Conservation (phyloP, 2,888 invertebrate genomes). For the Crioceris asparagi region DNA sequence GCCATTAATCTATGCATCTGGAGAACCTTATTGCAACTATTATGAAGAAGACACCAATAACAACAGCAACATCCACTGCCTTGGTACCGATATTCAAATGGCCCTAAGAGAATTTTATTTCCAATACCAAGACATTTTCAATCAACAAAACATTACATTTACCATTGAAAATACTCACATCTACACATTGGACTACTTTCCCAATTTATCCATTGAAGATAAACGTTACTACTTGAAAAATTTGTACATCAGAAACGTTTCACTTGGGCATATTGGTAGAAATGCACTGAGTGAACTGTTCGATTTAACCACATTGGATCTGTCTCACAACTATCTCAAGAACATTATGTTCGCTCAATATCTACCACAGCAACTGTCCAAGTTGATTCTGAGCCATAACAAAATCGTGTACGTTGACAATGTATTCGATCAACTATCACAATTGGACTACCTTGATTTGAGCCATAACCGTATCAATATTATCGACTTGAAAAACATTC, state of each 20-base stretch:
- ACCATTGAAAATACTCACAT: slow-evolving; percentile 3
- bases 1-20: too few species aligned
- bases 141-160: too few species aligned
- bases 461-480: slow-evolving; percentile 9
- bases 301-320: slow-evolving; percentile 2
- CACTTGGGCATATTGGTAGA: slow-evolving; percentile 3
- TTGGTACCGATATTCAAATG: too few species aligned
- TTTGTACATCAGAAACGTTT: slow-evolving; percentile 8
- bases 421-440: slow-evolving; percentile 1
- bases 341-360: slow-evolving; percentile 5
- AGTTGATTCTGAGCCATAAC: slow-evolving; percentile 6
- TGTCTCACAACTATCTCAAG: slow-evolving; percentile 6
- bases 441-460: slow-evolving; percentile 3
- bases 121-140: too few species aligned
- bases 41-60: too few species aligned
- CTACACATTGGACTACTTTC: slow-evolving; percentile 4
- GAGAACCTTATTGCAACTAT: too few species aligned
- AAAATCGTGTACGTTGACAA: slow-evolving; percentile 7
- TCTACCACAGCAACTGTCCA: background rate
- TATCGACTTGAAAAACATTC: slow-evolving; percentile 7
- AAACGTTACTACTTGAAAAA: background rate
- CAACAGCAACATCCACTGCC: too few species aligned
- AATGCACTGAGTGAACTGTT: slow-evolving; percentile 7
- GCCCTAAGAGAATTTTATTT: too few species aligned
- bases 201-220: too few species aligned